phyloP scores from a whole-genome alignment of 2,888 invertebrate genomes.

The Tyria jacobaeae region DNA sequence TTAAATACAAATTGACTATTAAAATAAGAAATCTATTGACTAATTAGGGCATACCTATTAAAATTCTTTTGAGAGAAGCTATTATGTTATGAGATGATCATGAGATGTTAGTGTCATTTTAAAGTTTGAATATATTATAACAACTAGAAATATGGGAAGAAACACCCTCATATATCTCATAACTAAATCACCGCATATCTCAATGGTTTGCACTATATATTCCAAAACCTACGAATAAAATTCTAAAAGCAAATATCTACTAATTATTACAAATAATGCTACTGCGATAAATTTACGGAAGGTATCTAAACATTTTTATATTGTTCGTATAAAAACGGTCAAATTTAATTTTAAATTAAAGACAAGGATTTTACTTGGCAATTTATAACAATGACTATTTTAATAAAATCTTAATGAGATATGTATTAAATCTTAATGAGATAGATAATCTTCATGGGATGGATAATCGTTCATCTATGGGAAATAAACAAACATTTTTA shows the following conservation, averaged over 20 bases:
- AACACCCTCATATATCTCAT: not conserved
- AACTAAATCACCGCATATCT: too few species aligned
- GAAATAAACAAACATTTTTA: conserved; percentile 25
- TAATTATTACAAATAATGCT: conserved; percentile 33
- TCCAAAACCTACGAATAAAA: conserved; percentile 34
- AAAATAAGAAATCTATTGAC: conserved; percentile 20
- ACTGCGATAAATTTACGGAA: conserved; percentile 41
- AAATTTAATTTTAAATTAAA: too few species aligned
- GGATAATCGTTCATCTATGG: conserved; percentile 31
- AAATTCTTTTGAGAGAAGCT: conserved; percentile 12
- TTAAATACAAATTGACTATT: conserved; percentile 21
- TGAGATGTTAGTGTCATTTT: not conserved
- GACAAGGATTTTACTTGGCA: too few species aligned
- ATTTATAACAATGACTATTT: conserved; percentile 49
- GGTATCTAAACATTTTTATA: conserved; percentile 38
- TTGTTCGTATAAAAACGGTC: conserved; percentile 44
- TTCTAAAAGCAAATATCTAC: conserved; percentile 48
- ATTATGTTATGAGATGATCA: not conserved
- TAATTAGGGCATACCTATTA: conserved; percentile 5
- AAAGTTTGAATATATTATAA: not conserved
- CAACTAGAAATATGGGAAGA: not conserved
- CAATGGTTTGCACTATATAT: conserved; percentile 8
- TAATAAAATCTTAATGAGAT: conserved; percentile 43
- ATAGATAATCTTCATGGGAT: conserved; percentile 34
- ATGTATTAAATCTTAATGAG: conserved; percentile 47